Evolutionary conservation across 1,140 invertebrate genomes (phyloP).

Genomic region (Cryptotermes secundus): DNA sequence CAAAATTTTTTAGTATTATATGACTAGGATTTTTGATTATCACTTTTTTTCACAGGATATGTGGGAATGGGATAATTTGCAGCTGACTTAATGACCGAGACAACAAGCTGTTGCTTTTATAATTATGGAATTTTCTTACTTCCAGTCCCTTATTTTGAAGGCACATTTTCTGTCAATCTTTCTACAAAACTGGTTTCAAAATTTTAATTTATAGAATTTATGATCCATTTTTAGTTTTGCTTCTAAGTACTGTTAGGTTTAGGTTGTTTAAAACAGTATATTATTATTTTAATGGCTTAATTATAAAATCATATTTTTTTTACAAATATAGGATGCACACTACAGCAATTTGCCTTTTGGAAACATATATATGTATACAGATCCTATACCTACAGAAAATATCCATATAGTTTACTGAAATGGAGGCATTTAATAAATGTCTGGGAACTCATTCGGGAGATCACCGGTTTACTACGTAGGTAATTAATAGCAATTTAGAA

Average conservation of each 20-base stretch:
- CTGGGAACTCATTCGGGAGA: neutral
- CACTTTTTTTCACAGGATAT: constrained; percentile 1
- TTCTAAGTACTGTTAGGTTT: neutral
- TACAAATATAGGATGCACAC: constrained; percentile 3
- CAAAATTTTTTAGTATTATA: constrained; percentile 3
- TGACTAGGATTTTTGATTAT: neutral
- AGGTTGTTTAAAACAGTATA: neutral
- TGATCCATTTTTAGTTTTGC: neutral
- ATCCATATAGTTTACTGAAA: neutral
- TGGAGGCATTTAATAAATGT: too few relatives aligned
- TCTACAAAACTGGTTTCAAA: constrained; percentile 3
- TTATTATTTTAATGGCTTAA: neutral
- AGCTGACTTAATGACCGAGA: neutral
- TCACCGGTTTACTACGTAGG: neutral
- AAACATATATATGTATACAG: neutral
- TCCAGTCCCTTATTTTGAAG: constrained; percentile 8
- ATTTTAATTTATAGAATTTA: neutral
- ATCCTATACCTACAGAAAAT: neutral
- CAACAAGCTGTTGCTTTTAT: neutral
- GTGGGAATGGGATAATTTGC: neutral
- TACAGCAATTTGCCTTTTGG: neutral
- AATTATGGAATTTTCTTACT: neutral
- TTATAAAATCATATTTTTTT: neutral
- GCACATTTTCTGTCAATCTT: constrained; percentile 14
- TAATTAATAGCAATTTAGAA: too few relatives aligned